Evolutionary conservation across 2,113 vertebrate species (phyloP), one percentile per base, ranked within the genome.

Genomic region (Sciurus niger): DNA sequence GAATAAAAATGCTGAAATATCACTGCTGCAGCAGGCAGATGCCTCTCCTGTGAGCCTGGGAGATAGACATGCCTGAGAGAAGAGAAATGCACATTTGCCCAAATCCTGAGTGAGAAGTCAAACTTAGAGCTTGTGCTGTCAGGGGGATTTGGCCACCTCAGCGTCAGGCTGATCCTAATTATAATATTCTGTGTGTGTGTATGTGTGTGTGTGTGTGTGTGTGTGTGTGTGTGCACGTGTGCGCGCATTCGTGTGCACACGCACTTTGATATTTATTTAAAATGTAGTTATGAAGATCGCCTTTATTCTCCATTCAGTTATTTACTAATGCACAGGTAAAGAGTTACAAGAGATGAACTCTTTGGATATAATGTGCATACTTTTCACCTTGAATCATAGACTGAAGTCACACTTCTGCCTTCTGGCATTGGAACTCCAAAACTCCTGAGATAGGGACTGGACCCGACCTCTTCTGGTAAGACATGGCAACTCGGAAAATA

Each of bases 1-100:
- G 89, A 93, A 96, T 91, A 48, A 91, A 97, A 96, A 77, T 86
- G 93, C 93, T 95, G 82, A 93, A 95, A 84, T 97, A 94, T 83
- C 83, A 37, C 34, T 76, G 48, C 68, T 79, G 93, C 70, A 30
- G 60, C 82, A 89, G 88, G 53, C 94, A 89, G 82, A 65, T 84
- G 83, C n/a, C 55, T 83, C 72, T 95, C 48, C 40, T 48, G 22
- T 40, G 96, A 90, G 79, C 78, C 68, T 28, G 43, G n/a, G 82
- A 90, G 82, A 51, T 8, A 84, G 78, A 51, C 1, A 84, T 13
- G 91, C 60, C 32, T 51, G 17, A 73, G 37, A 72, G 34, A 88
- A 32, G 46, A 92, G 58, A 84, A 43, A 32, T 4, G 1, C 12
- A 43, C 2, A 4, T 40, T 70, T 53, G 18, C 77, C 67, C 73